Percentiles rank a stretch among this genome's conserved stretches.
Conservation (phyloP, 2,797 vertebrate species). For the Dromococcyx pavoninus region DNA sequence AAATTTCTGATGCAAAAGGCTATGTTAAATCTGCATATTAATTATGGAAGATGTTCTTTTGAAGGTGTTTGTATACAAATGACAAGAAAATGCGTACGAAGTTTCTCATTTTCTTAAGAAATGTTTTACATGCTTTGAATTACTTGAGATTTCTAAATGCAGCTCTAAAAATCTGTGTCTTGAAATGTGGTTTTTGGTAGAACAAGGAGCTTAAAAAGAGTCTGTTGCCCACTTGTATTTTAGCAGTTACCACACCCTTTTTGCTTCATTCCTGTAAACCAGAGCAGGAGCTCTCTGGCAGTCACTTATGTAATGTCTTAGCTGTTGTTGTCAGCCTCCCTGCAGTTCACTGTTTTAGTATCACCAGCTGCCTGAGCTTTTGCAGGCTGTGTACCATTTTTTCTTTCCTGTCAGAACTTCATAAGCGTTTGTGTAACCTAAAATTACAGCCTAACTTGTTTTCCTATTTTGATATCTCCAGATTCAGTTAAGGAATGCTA, state of each 20-base stretch:
- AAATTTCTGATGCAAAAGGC: not conserved
- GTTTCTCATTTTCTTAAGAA: not conserved
- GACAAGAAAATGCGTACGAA: not conserved
- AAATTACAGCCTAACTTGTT: conserved; percentile 28
- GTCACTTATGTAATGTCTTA: conserved; percentile 22
- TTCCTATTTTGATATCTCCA: not conserved
- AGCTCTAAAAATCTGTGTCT: conserved; percentile 22
- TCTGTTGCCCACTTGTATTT: conserved; percentile 3
- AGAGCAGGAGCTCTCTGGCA: conserved; percentile 19
- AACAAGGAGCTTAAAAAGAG: conserved; percentile 43
- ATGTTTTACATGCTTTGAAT: conserved; percentile 2
- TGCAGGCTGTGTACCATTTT: not conserved
- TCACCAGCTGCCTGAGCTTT: conserved; percentile 20
- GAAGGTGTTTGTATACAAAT: not conserved
- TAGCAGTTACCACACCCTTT: conserved; percentile 46
- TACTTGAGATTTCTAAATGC: conserved; percentile 5
- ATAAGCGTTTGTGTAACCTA: conserved; percentile 45
- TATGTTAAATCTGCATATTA: not conserved
- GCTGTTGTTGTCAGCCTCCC: not conserved
- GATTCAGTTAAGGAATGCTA: not conserved
- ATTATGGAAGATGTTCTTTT: not conserved
- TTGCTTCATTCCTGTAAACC: conserved; percentile 51
- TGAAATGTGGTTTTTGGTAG: conserved; percentile 19
- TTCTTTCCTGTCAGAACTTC: conserved; percentile 32
- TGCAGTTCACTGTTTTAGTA: not conserved